Base-by-base conservation (phyloP, 53 echinoderm and acorn worm genomes). In the Echinarachnius parma region DNA sequence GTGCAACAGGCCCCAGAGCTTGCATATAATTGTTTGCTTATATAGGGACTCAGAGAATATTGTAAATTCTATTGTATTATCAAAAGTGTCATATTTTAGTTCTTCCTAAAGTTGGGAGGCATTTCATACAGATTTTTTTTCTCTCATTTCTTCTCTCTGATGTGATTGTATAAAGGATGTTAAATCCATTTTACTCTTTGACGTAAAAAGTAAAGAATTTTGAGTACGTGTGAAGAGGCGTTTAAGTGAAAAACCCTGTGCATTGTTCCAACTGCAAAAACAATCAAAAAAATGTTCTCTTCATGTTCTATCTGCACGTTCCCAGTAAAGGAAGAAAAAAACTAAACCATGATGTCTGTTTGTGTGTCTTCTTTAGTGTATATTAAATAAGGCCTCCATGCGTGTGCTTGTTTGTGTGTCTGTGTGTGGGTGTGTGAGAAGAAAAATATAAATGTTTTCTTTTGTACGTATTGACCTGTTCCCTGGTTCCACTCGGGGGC, bases 321-420 rank as follows among this genome's bases (percentile, higher is more conserved):
- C 72, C 72, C 72, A 72, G 72, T 72, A 72, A 72, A 54, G 54
- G 68, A 68, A 64, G 52, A 66, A 48, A 66, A 66, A 68, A 68
- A 48, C n/a, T n/a, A n/a, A n/a, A n/a, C n/a, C n/a, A n/a, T n/a
- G n/a, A n/a, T n/a, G n/a, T n/a, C n/a, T n/a, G n/a, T n/a, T n/a
- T n/a, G n/a, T n/a, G n/a, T n/a, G n/a, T n/a, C n/a, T n/a, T n/a
- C n/a, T n/a, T n/a, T n/a, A n/a, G n/a, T n/a, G n/a, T n/a, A n/a
- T n/a, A n/a, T n/a, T n/a, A n/a, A n/a, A n/a, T n/a, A n/a, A n/a
- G n/a, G n/a, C n/a, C n/a, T n/a, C n/a, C n/a, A n/a, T n/a, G n/a
- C n/a, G n/a, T n/a, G n/a, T n/a, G n/a, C n/a, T n/a, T n/a, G n/a
- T n/a, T n/a, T n/a, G n/a, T n/a, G n/a, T n/a, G n/a, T n/a, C n/a